Conservation (phyloP, 2,888 invertebrate genomes). For the Norana najaformis region DNA sequence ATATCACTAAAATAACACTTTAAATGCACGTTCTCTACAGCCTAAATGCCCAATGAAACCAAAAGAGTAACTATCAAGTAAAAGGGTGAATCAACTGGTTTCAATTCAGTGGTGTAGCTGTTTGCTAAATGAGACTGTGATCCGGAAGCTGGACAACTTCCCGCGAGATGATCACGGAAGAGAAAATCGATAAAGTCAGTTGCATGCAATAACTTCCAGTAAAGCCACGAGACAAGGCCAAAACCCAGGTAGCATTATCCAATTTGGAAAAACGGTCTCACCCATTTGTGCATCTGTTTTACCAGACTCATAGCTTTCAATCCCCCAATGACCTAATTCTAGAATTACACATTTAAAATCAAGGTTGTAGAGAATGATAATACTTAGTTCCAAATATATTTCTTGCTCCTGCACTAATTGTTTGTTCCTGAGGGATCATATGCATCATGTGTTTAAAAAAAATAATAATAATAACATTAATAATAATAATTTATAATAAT, state of each 20-base stretch:
- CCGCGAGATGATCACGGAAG: neutral
- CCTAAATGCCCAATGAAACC: neutral
- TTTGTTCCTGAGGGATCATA: no score
- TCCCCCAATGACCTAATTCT: neutral
- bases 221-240: neutral
- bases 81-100: neutral
- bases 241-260: conserved; percentile 4
- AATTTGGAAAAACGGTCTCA: neutral
- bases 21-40: neutral
- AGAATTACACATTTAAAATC: neutral
- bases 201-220: neutral
- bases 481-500: no score
- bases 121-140: neutral
- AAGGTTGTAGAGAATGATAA: neutral
- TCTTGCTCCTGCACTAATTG: no score
- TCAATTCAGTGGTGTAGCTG: neutral
- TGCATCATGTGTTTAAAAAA: no score
- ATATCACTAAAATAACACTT: neutral
- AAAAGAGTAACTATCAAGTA: neutral
- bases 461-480: no score
- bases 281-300: neutral
- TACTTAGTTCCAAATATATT: no score
- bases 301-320: neutral
- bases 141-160: neutral
- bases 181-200: neutral